Conservation (phyloP, 2,888 invertebrate species). For the Anodontia alba region DNA sequence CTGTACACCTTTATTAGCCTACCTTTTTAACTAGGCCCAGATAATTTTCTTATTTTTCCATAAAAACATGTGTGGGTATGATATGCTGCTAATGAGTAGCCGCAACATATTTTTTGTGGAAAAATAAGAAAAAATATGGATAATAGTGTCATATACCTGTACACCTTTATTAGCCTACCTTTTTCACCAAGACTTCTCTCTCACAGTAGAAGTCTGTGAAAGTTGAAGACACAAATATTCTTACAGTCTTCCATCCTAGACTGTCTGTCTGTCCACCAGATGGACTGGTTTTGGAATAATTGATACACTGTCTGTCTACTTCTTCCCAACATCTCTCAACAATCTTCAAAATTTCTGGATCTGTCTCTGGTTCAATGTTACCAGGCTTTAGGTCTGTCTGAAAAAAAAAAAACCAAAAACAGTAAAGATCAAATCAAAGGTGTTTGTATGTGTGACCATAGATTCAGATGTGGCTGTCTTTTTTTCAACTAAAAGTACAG, state of each 20-base stretch:
- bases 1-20: too few relatives aligned
- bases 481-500: too few relatives aligned
- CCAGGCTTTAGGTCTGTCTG: conserved; percentile 19
- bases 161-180: too few relatives aligned
- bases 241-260: conserved; percentile 79
- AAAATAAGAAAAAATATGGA: too few relatives aligned
- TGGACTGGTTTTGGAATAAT: conserved; percentile 24
- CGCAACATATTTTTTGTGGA: too few relatives aligned
- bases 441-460: too few relatives aligned
- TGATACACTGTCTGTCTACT: conserved; percentile 53
- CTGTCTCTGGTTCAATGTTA: neutral
- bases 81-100: too few relatives aligned
- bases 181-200: conserved; percentile 82
- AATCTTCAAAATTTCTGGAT: conserved; percentile 38
- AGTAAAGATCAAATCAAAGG: too few relatives aligned
- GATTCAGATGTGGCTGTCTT: neutral
- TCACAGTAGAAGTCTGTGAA: conserved; percentile 84
- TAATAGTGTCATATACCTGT: too few relatives aligned
- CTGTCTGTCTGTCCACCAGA: neutral
- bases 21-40: too few relatives aligned
- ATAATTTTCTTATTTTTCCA: too few relatives aligned
- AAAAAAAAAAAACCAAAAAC: neutral
- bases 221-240: conserved; percentile 84
- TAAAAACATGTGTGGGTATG: too few relatives aligned
- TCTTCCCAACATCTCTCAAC: conserved; percentile 60